A percentile compares a stretch with the other conserved stretches of the same genome.
These are phyloP conservation scores for Adoxophyes honmai DNA, from an alignment of 1,140 invertebrate species.

Conservation along the genomic window DNA sequence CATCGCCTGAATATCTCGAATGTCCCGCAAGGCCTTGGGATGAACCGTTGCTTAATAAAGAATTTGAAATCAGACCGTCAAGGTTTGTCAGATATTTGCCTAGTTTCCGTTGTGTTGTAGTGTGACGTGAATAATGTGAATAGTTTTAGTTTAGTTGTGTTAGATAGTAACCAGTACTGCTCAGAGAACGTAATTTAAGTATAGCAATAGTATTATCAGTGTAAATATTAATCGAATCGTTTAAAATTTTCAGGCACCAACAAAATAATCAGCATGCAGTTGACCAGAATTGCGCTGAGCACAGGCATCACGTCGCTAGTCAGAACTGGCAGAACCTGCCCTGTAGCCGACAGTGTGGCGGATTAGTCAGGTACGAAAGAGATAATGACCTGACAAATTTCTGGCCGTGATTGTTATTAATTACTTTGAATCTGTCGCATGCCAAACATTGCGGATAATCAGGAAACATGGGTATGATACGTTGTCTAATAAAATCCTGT, in stretches of 20 bases:
- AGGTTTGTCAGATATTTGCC: conserved; percentile 40
- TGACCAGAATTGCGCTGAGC: conserved; percentile 30
- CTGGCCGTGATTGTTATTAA: conserved; percentile 55
- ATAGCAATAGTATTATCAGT: neutral
- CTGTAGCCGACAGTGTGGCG: conserved; percentile 61
- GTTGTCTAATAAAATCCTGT: neutral
- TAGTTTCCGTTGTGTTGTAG: neutral
- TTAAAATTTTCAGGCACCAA: conserved; percentile 39
- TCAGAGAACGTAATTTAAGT: neutral
- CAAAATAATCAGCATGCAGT: conserved; percentile 21
- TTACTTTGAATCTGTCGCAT: conserved; percentile 41
- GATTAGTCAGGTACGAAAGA: conserved; percentile 66
- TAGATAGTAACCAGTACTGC: neutral
- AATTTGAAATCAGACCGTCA: conserved; percentile 33
- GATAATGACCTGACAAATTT: conserved; percentile 42
- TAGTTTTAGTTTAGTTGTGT: neutral
- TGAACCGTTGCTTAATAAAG: conserved; percentile 47
- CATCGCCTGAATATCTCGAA: conserved; percentile 70
- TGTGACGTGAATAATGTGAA: neutral
- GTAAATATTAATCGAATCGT: neutral
- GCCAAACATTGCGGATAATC: conserved; percentile 36
- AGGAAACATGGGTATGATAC: conserved; percentile 48
- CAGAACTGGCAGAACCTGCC: conserved; percentile 57
- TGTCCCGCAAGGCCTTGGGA: conserved; percentile 60
- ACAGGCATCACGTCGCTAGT: conserved; percentile 42